Evolutionary conservation across 2,888 invertebrate species (phyloP).

Genomic region (Gymnocheta viridis): DNA sequence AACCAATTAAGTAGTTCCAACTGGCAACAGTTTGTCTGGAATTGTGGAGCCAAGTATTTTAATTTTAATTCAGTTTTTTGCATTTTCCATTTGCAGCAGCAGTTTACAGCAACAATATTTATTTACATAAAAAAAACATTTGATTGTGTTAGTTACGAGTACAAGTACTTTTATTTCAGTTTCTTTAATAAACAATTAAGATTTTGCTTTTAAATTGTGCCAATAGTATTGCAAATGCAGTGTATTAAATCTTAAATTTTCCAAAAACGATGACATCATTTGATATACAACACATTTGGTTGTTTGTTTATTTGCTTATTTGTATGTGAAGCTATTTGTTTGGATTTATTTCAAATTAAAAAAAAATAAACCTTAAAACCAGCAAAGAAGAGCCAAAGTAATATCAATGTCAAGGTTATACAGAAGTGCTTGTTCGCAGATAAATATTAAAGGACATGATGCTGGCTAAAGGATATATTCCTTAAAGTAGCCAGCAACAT

Average conservation of each 20-base stretch:
- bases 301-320: no score
- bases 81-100: neutral
- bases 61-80: slow-evolving; percentile 18
- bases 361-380: slow-evolving; percentile 10
- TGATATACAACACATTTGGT: slow-evolving; percentile 2
- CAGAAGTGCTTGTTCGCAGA: neutral
- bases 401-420: slow-evolving; percentile 45
- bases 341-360: slow-evolving; percentile 11
- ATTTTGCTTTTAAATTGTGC: slow-evolving; percentile 5
- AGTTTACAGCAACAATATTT: neutral
- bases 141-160: neutral
- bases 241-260: slow-evolving; percentile 37
- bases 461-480: neutral
- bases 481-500: neutral
- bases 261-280: slow-evolving; percentile 50
- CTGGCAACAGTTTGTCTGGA: slow-evolving; percentile 59
- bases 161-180: slow-evolving; percentile 69
- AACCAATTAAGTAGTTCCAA: neutral
- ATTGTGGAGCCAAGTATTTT: slow-evolving; percentile 50
- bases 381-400: slow-evolving; percentile 14
- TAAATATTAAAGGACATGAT: neutral
- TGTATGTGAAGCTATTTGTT: slow-evolving; percentile 21
- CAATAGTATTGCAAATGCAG: slow-evolving; percentile 23
- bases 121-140: neutral
- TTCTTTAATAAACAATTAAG: slow-evolving; percentile 35